Base-by-base conservation (phyloP, 1,140 invertebrate genomes). In the Caligus rogercresseyi region DNA sequence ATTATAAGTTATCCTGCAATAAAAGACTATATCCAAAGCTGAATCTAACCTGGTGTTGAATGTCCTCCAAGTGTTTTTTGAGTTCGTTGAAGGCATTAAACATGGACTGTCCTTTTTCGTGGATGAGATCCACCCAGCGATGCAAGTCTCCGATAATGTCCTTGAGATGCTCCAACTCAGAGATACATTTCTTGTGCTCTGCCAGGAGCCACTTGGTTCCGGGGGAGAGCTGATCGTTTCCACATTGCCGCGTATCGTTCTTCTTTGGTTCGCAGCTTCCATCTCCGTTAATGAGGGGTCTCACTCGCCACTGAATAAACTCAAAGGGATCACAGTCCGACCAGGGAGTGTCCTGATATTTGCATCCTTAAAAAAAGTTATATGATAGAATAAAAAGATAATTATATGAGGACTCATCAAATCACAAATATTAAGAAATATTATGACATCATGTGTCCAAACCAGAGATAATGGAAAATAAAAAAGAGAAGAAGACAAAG, bases 261-360 rank as follows among this genome's bases (percentile, higher is more conserved):
- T 54, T 54, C 11, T 54, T 19, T 11, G n/a, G n/a, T 16, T 54
- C 53, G 16, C 53, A 54, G 4, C 21, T 11, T 19, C 4, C 21
- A 23, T 20, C 53, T 7, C 53, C 53, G 21, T 19, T 19, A 16
- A 54, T 54, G 16, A 54, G 53, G 11, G n/a, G n/a, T 23, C n/a
- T 54, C 4, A 19, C n/a, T 16, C 53, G 4, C 53, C 53, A 54
- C 16, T 54, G n/a, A 11, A 54, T 20, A 16, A 54, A 54, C n/a
- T 54, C n/a, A 23, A 54, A 54, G 21, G 53, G 53, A 54, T 54
- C 53, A 54, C 53, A 54, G 53, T 54, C 53, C 4, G 53, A 19
- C n/a, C n/a, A 54, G 4, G 53, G 53, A 11, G 21, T 23, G 4
- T 54, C 53, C n/a, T 54, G n/a, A 16, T 54, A 54, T 54, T 54